Conservation (phyloP, 2,797 vertebrate genomes). For the Poeciliopsis gracilis region DNA sequence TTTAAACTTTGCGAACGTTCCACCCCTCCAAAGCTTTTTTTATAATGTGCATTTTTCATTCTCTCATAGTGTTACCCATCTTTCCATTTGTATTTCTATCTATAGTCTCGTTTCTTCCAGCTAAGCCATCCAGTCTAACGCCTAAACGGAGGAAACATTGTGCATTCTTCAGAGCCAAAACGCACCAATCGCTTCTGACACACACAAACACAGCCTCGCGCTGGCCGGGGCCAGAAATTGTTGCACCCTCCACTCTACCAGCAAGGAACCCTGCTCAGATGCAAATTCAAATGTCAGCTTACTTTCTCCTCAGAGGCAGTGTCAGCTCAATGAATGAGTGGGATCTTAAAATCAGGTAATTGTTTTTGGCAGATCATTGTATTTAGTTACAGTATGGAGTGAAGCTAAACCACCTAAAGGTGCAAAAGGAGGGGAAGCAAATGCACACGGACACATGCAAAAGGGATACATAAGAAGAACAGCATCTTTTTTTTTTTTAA, state of each 20-base stretch:
- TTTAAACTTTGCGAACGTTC: neutral
- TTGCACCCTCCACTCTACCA: slow-evolving; percentile 57
- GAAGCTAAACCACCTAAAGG: slow-evolving; percentile 17
- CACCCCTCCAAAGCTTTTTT: slow-evolving; percentile 8
- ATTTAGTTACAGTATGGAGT: slow-evolving; percentile 57
- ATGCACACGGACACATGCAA: slow-evolving; percentile 11
- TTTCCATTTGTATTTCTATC: slow-evolving; percentile 51
- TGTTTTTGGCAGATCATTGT: slow-evolving; percentile 62
- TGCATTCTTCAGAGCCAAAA: slow-evolving; percentile 53
- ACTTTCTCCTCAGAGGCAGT: slow-evolving; percentile 57
- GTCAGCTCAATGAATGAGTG: slow-evolving; percentile 54
- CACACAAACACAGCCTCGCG: slow-evolving; percentile 50
- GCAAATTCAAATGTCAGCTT: slow-evolving; percentile 69
- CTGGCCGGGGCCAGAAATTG: slow-evolving; percentile 38
- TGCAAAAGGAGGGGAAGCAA: slow-evolving; percentile 5
- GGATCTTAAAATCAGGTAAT: slow-evolving; percentile 54
- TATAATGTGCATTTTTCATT: slow-evolving; percentile 2
- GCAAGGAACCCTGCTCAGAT: slow-evolving; percentile 51
- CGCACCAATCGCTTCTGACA: slow-evolving; percentile 64
- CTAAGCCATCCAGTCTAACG: slow-evolving; percentile 26
- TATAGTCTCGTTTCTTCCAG: slow-evolving; percentile 27
- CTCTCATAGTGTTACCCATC: slow-evolving; percentile 16
- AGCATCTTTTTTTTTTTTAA: neutral
- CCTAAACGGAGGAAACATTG: slow-evolving; percentile 63
- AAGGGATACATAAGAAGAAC: neutral